Conservation (phyloP, 2,113 vertebrate genomes). For the Seriola rivoliana region DNA sequence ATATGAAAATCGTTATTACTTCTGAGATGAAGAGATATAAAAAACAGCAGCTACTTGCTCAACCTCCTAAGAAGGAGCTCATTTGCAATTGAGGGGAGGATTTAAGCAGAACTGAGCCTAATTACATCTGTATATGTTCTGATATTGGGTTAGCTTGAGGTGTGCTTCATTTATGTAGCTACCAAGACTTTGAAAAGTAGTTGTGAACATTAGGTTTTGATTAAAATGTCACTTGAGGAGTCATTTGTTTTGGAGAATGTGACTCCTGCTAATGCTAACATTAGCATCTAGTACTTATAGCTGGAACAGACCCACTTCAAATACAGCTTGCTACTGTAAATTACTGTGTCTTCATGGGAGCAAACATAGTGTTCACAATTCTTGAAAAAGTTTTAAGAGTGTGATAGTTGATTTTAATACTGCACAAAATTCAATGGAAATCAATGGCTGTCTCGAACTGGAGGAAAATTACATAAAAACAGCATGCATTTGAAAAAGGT, state of each 20-base stretch:
- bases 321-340: background rate
- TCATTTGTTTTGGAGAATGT: too few relatives aligned
- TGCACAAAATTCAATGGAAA: background rate
- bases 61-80: constrained; percentile 10
- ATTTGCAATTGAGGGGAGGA: constrained; percentile 11
- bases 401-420: too few relatives aligned
- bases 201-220: background rate
- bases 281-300: background rate
- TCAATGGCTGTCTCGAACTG: background rate
- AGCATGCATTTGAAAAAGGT: background rate
- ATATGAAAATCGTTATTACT: constrained; percentile 51
- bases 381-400: background rate
- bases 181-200: background rate
- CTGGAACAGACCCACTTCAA: background rate
- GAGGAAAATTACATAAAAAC: background rate
- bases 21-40: constrained; percentile 41
- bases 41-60: background rate
- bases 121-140: background rate
- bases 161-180: constrained; percentile 11
- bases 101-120: background rate
- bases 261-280: background rate
- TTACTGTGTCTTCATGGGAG: too few relatives aligned
- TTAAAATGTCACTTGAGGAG: background rate
- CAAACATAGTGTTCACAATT: too few relatives aligned
- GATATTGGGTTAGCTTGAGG: background rate